Conservation (phyloP, 2,113 vertebrate species). For the Nycticebus coucang region DNA sequence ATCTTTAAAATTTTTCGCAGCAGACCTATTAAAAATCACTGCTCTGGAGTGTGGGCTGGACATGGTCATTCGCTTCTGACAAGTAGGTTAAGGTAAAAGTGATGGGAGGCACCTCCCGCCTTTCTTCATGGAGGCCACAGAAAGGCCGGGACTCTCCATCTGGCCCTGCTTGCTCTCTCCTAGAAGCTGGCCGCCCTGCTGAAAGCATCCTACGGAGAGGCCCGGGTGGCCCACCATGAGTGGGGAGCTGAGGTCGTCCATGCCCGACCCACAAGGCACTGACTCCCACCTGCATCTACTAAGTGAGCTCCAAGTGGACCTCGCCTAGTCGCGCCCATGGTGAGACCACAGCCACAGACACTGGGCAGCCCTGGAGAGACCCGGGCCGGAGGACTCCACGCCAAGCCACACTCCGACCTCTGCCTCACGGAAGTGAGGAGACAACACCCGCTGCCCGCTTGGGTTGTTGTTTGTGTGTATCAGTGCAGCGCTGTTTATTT, state of each 20-base stretch:
- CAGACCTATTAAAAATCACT: too few relatives aligned
- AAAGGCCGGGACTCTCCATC: too few relatives aligned
- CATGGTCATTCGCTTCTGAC: neutral
- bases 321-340: too few relatives aligned
- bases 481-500: neutral
- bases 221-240: too few relatives aligned
- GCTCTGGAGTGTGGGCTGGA: neutral
- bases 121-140: neutral
- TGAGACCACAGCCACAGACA: neutral
- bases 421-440: neutral
- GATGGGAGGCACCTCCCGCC: neutral
- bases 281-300: neutral
- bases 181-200: neutral
- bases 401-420: fast-evolving
- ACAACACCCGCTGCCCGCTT: neutral
- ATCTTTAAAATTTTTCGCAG: too few relatives aligned
- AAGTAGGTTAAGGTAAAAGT: neutral
- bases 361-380: neutral
- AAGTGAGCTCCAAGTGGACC: too few relatives aligned
- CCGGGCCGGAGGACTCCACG: fast-evolving
- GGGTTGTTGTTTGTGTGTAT: neutral
- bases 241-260: neutral
- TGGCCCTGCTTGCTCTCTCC: neutral
- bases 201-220: neutral
- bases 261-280: too few relatives aligned